These are phyloP conservation scores for Sinocyclocheilus anophthalmus DNA, from an alignment of 2,113 vertebrate species.

Conservation along the genomic window DNA sequence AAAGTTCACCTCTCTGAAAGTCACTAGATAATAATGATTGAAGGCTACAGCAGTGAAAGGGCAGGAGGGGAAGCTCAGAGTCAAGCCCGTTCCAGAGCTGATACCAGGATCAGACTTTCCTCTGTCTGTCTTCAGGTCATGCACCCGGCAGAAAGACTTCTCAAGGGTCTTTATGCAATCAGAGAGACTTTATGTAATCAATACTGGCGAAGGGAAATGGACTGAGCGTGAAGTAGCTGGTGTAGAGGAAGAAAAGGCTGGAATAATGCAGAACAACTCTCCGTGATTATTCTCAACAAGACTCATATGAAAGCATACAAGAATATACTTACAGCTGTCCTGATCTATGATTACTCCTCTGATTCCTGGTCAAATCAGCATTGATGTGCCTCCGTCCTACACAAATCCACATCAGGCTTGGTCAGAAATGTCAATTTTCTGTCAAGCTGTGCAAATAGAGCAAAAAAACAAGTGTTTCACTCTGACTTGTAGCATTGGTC, in stretches of 20 bases:
- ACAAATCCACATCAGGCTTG: conserved; percentile 12
- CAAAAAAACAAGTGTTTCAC: background rate
- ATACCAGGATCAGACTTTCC: background rate
- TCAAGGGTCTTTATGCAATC: conserved; percentile 54
- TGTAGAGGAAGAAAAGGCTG: conserved; percentile 36
- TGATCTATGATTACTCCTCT: conserved; percentile 4
- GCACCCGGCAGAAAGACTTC: conserved; percentile 53
- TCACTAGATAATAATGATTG: background rate
- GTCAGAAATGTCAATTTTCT: conserved; percentile 35
- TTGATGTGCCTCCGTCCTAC: background rate
- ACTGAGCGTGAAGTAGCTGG: conserved; percentile 46
- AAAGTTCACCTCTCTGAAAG: background rate
- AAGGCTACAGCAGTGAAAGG: background rate
- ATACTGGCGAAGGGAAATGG: conserved; percentile 56
- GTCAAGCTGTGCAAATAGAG: conserved; percentile 24
- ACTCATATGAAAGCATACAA: background rate
- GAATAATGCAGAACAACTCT: conserved; percentile 38
- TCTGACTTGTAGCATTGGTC: background rate
- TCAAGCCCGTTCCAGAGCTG: background rate
- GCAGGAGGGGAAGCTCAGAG: background rate
- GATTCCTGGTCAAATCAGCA: conserved; percentile 18
- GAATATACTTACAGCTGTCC: background rate
- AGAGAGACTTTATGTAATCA: conserved; percentile 63
- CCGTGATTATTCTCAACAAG: conserved; percentile 34
- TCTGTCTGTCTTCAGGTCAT: background rate